A percentile compares a stretch with the other conserved stretches of the same genome.
phyloP scores from a whole-genome alignment of 1,140 invertebrate genomes.

The Penaeus indicus region DNA sequence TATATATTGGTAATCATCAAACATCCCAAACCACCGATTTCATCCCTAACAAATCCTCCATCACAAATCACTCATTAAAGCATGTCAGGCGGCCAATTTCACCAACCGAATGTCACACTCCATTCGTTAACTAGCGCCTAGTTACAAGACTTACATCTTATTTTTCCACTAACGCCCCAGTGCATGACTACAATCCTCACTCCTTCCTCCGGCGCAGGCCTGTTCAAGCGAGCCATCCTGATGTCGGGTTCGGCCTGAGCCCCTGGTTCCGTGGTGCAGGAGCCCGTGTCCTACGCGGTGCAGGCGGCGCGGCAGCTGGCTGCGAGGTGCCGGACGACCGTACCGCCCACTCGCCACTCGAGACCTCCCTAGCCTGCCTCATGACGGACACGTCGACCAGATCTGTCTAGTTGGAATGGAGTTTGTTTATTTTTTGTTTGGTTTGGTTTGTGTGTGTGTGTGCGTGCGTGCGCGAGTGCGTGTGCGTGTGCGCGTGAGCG shows the following conservation, averaged over 20 bases:
- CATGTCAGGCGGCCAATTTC: too few species aligned
- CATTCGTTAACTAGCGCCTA: too few species aligned
- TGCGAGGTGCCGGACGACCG: conserved; percentile 67
- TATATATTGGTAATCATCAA: too few species aligned
- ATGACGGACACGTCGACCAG: conserved; percentile 70
- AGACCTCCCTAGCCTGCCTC: conserved; percentile 60
- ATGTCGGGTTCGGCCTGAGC: conserved; percentile 55
- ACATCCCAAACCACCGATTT: too few species aligned
- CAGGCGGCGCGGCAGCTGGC: conserved; percentile 70
- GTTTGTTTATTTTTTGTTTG: too few species aligned
- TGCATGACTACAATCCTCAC: neutral
- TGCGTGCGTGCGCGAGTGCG: too few species aligned
- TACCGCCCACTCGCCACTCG: conserved; percentile 63
- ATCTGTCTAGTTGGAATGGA: conserved; percentile 68
- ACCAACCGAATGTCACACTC: too few species aligned
- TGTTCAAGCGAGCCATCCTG: conserved; percentile 53
- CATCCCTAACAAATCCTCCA: too few species aligned
- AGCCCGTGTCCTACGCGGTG: conserved; percentile 70
- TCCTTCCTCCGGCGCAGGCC: conserved; percentile 70
- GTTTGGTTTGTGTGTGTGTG: too few species aligned
- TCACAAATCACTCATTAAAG: too few species aligned
- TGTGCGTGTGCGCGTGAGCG: too few species aligned
- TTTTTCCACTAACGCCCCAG: conserved; percentile 28
- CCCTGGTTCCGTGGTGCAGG: conserved; percentile 63
- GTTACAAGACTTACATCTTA: neutral